These are phyloP conservation scores for Micromesistius poutassou DNA, from an alignment of 2,797 vertebrate species.

Conservation along the genomic window DNA sequence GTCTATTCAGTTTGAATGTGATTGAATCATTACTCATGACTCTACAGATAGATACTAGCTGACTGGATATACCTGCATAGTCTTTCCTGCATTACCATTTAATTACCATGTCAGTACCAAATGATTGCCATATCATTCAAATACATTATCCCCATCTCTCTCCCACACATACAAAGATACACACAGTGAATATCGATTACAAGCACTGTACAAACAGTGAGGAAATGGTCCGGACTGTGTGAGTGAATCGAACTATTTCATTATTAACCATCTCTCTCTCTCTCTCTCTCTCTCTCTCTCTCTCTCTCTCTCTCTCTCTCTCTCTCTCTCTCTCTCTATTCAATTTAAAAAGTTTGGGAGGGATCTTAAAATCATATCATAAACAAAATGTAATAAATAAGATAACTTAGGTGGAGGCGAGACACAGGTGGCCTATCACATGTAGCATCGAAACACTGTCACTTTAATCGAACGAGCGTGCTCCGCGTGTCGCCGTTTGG, in stretches of 20 bases:
- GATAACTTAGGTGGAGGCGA: not conserved
- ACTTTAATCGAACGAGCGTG: not conserved
- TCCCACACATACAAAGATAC: too few relatives aligned
- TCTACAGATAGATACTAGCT: not conserved
- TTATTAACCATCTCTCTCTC: not conserved
- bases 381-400: too few relatives aligned
- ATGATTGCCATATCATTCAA: too few relatives aligned
- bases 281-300: too few relatives aligned
- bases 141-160: not conserved
- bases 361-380: not conserved
- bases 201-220: too few relatives aligned
- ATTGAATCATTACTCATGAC: not conserved
- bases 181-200: too few relatives aligned
- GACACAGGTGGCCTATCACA: not conserved
- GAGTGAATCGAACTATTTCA: too few relatives aligned
- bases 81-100: not conserved
- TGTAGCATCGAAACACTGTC: not conserved
- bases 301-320: too few relatives aligned
- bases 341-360: too few relatives aligned
- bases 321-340: too few relatives aligned
- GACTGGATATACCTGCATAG: slow-evolving; percentile 8
- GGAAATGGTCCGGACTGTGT: too few relatives aligned
- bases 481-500: not conserved
- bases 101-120: too few relatives aligned
- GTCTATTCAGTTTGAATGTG: not conserved